Percentiles rank a stretch among this genome's conserved stretches.
Conservation (phyloP, 1,140 invertebrate species). For the Drosophila nikananu region DNA sequence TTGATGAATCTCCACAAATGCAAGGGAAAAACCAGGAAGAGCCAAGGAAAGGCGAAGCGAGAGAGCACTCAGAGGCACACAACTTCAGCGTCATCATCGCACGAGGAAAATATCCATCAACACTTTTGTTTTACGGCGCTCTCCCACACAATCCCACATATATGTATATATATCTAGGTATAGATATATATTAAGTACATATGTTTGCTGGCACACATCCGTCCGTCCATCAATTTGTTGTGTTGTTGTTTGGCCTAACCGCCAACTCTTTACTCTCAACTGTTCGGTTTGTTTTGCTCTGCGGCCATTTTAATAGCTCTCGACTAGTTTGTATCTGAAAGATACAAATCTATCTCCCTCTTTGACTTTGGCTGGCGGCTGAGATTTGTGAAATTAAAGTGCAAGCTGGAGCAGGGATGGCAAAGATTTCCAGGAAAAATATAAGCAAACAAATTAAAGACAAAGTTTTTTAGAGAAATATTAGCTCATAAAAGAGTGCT, state of each 20-base stretch:
- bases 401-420: slow-evolving; percentile 14
- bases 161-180: neutral
- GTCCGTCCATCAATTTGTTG: slow-evolving; percentile 72
- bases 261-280: slow-evolving; percentile 51
- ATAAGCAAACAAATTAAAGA: neutral
- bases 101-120: slow-evolving; percentile 82
- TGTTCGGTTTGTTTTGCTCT: slow-evolving; percentile 68
- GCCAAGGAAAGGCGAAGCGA: slow-evolving; percentile 54
- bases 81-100: slow-evolving; percentile 71
- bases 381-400: slow-evolving; percentile 74
- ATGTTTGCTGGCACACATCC: slow-evolving; percentile 75
- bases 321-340: slow-evolving; percentile 74
- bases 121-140: slow-evolving; percentile 78
- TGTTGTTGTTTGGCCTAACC: slow-evolving; percentile 74
- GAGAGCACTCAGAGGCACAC: slow-evolving; percentile 39
- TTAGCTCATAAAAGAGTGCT: too few relatives aligned
- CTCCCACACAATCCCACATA: neutral
- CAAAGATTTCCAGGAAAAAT: neutral
- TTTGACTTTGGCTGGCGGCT: slow-evolving; percentile 36
- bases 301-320: slow-evolving; percentile 76
- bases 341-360: slow-evolving; percentile 63
- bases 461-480: neutral
- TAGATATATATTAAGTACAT: slow-evolving; percentile 10
- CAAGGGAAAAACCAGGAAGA: slow-evolving; percentile 31
- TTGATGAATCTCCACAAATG: slow-evolving; percentile 82